These are phyloP conservation scores for Drosophila paramelanica DNA, from an alignment of 2,888 invertebrate genomes.

Conservation along the genomic window DNA sequence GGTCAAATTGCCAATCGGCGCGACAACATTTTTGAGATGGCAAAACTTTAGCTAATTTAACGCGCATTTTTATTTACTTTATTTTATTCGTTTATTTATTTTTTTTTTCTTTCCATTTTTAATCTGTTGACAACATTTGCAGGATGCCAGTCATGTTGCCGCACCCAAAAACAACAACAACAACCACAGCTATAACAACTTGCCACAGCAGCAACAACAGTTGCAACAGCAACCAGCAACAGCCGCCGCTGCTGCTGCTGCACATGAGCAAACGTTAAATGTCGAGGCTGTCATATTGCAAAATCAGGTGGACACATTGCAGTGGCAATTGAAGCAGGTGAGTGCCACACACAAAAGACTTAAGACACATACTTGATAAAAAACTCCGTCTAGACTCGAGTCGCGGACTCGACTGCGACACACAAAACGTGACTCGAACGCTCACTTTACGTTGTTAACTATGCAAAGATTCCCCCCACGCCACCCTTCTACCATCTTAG, in stretches of 20 bases:
- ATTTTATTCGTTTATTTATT: conserved; percentile 4
- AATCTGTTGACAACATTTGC: conserved; percentile 68
- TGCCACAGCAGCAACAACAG: conserved; percentile 13
- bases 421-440: conserved; percentile 62
- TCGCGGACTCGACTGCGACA: conserved; percentile 21
- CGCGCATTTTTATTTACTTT: conserved; percentile 52
- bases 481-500: neutral
- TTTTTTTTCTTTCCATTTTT: conserved; percentile 30
- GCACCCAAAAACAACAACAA: conserved; percentile 61
- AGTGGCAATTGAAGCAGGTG: conserved; percentile 91
- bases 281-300: conserved; percentile 88
- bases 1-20: conserved; percentile 21
- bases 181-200: conserved; percentile 35
- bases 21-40: conserved; percentile 72
- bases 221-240: conserved; percentile 41
- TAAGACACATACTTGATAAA: conserved; percentile 64
- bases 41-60: conserved; percentile 64
- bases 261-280: conserved; percentile 72
- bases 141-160: conserved; percentile 61
- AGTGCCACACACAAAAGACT: conserved; percentile 59
- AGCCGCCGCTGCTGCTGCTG: conserved; percentile 29
- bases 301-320: conserved; percentile 88
- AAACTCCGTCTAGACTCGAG: conserved; percentile 1
- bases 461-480: conserved; percentile 30
- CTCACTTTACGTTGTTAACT: conserved; percentile 43